Percentiles rank a stretch among this genome's conserved stretches.
phyloP scores from a whole-genome alignment of 1,140 invertebrate species.

The Trichogramma pretiosum region DNA sequence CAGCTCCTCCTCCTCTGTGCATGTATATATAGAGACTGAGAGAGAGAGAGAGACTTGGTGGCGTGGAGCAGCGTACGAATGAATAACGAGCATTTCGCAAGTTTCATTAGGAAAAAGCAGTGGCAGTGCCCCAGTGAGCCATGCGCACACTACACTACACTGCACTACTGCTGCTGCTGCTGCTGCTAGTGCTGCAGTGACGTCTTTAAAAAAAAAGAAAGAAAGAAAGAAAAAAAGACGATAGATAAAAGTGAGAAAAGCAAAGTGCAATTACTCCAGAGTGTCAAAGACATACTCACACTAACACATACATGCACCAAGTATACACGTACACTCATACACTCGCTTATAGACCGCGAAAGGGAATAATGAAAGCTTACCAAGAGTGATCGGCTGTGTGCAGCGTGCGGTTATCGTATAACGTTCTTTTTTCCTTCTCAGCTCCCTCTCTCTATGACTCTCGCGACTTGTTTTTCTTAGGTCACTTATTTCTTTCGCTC shows the following conservation, averaged over 20 bases:
- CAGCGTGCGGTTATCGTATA: too few species aligned
- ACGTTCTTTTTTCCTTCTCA: background rate
- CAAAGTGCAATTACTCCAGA: background rate
- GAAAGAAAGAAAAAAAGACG: background rate
- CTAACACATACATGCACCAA: too few species aligned
- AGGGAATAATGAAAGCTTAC: slow-evolving; percentile 4
- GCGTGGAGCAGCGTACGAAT: too few species aligned
- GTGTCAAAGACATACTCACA: background rate
- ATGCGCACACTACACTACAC: too few species aligned
- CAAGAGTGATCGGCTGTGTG: too few species aligned
- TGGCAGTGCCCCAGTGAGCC: too few species aligned
- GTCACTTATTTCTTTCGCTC: background rate
- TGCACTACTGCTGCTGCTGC: too few species aligned
- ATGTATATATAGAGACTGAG: background rate
- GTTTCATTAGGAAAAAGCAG: slow-evolving; percentile 5
- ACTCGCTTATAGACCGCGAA: slow-evolving; percentile 20
- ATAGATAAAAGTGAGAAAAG: too few species aligned
- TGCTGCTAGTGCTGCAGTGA: too few species aligned
- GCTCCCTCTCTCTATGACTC: background rate
- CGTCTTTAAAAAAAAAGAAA: too few species aligned
- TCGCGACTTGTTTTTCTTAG: background rate
- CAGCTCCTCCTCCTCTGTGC: background rate
- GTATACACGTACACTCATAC: too few species aligned
- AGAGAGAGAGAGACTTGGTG: too few species aligned
- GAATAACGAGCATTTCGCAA: background rate